Conservation (phyloP, 2,888 invertebrate genomes). For the Ennomos erosarius region DNA sequence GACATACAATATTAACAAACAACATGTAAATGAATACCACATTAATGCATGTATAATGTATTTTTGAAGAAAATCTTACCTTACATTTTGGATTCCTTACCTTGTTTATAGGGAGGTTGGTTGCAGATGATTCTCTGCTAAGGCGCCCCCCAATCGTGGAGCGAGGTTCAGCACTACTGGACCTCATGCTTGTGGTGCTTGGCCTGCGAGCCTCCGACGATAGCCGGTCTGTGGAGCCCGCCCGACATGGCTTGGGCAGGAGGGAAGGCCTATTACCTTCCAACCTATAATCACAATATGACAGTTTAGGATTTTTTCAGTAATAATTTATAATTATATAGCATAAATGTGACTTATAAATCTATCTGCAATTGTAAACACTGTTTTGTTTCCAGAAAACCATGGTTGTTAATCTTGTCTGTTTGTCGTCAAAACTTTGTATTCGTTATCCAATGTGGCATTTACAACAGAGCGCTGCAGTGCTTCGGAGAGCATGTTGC, state of each 20-base stretch:
- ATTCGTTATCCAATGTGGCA: too few species aligned
- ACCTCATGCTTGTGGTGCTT: constrained; percentile 62
- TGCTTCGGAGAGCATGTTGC: too few species aligned
- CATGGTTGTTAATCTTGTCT: too few species aligned
- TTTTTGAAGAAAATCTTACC: too few species aligned
- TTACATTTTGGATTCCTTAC: constrained; percentile 45
- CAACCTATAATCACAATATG: constrained; percentile 1
- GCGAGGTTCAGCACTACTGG: constrained; percentile 73
- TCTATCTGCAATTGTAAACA: too few species aligned
- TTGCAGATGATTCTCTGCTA: constrained; percentile 72
- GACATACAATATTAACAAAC: neutral
- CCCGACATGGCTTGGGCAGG: constrained; percentile 68
- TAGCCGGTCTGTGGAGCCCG: constrained; percentile 69
- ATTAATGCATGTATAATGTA: too few species aligned
- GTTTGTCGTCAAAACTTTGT: too few species aligned
- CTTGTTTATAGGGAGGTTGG: constrained; percentile 63
- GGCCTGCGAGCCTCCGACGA: constrained; percentile 68
- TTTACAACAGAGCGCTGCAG: too few species aligned
- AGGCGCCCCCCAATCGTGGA: constrained; percentile 60
- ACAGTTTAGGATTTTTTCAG: too few species aligned
- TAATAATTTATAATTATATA: too few species aligned
- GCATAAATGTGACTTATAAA: too few species aligned
- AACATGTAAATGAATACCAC: neutral
- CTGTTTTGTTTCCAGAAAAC: too few species aligned
- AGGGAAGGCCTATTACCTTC: constrained; percentile 72